These are phyloP conservation scores for Heptranchias perlo DNA, from an alignment of 2,113 vertebrate genomes.

Conservation along the genomic window DNA sequence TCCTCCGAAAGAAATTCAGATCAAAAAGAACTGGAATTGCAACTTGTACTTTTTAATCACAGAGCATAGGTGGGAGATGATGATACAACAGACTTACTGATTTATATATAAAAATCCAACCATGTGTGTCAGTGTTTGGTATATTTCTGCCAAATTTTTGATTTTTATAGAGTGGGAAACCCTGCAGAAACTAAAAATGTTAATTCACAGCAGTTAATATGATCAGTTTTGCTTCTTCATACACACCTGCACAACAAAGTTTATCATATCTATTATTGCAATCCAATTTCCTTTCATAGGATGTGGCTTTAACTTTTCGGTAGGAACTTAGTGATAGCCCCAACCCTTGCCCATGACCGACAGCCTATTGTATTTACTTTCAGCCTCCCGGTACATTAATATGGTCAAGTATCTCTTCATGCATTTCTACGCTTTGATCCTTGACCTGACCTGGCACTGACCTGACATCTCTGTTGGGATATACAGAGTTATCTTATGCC, in stretches of 20 bases:
- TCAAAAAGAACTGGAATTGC: neutral
- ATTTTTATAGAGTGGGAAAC: neutral
- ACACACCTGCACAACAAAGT: neutral
- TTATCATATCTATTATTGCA: neutral
- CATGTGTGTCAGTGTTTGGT: neutral
- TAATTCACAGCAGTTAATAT: neutral
- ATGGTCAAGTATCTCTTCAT: too few relatives aligned
- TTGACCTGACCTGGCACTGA: neutral
- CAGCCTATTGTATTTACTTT: neutral
- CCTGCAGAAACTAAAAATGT: neutral
- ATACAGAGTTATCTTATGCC: neutral
- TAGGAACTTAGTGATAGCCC: neutral
- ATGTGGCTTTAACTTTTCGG: neutral
- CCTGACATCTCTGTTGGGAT: neutral
- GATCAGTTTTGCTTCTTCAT: neutral
- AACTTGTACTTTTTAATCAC: neutral
- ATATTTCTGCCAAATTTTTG: neutral
- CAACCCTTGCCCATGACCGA: neutral
- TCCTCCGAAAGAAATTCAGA: neutral
- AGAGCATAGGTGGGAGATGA: neutral
- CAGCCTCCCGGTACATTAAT: neutral
- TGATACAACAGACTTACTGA: neutral
- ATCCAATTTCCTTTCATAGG: too few relatives aligned
- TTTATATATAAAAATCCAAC: neutral
- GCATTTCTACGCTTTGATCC: neutral